Base-by-base conservation (phyloP, 92 coral and sea anemone species). In the Zoanthus sociatus region DNA sequence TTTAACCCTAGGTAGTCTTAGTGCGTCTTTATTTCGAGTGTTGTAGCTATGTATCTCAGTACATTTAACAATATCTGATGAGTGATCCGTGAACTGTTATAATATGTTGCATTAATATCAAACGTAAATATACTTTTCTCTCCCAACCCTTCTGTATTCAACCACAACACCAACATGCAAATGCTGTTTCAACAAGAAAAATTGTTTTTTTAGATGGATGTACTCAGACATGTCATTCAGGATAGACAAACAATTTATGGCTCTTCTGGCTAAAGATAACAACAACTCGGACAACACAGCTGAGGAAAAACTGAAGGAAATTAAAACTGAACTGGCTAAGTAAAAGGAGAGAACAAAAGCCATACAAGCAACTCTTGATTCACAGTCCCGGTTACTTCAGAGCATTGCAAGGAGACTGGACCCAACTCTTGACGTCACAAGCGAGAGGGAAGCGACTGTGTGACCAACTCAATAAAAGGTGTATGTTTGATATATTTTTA, bases 341-440 rank as follows among this genome's bases (percentile, higher is more conserved):
- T 95, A 94, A 71, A 92, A 92, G 20, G 75, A 83, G 37, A 87
- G 89, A 12, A 79, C 89, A 17, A 89, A 74, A 55, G 86, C 81
- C 3, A 48, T 94, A 4, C 95, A 94, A 79, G 92, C 83, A 66
- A 88, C 92, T 13, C 77, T 94, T n/a, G 98, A 94, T 55, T 88
- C 90, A 10, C 98, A 92, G 53, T 70, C 78, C 44, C 84, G 77
- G 84, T 18, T 94, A 9, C 87, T 94, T 17, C 78, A 69, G 45
- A 88, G 90, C 0, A 91, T 93, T 69, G 94, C 94, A 50, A 87
- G 88, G 73, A 94, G 92, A 86, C 87, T 94, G 32, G 90, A 84
- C 42, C 85, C 75, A n/a, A 12, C 73, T 2, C 73, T 63, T 6
- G 75, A 81, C 30, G 47, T 20, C 44, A 66, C 18, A 16, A 66